Evolutionary conservation across 2,888 invertebrate species (phyloP).

Genomic region (Chrysodeixis includens): DNA sequence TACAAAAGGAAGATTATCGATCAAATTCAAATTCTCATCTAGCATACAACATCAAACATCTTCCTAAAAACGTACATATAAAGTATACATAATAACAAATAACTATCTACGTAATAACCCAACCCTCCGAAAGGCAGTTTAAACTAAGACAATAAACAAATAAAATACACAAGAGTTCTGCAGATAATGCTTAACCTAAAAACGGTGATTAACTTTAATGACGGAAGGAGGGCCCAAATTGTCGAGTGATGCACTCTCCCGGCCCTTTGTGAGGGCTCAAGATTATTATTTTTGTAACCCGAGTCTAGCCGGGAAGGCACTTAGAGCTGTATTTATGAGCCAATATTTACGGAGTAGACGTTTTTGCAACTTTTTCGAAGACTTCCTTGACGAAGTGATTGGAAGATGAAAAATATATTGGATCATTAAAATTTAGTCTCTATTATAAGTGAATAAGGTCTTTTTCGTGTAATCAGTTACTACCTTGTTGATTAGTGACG

Average conservation of each 20-base stretch:
- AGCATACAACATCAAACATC: too few species aligned
- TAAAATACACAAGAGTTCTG: slow-evolving; percentile 8
- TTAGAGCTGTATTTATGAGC: neutral
- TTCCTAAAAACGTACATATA: too few species aligned
- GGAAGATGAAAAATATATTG: too few species aligned
- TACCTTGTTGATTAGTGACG: too few species aligned
- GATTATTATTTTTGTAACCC: slow-evolving; percentile 25
- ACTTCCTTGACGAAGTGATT: slow-evolving; percentile 1
- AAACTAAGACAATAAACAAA: slow-evolving; percentile 1
- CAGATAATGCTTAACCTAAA: slow-evolving; percentile 21
- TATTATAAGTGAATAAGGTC: too few species aligned
- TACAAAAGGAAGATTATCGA: too few species aligned
- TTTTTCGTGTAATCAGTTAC: too few species aligned
- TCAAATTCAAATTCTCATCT: too few species aligned
- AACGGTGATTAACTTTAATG: slow-evolving; percentile 32
- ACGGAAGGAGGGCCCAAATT: slow-evolving; percentile 7
- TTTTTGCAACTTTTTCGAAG: slow-evolving; percentile 12
- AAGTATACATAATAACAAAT: too few species aligned
- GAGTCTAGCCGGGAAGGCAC: slow-evolving; percentile 3
- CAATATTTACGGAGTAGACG: slow-evolving; percentile 3
- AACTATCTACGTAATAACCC: too few species aligned
- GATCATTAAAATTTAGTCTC: too few species aligned
- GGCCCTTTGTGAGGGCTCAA: slow-evolving; percentile 11
- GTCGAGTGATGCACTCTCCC: slow-evolving; percentile 22
- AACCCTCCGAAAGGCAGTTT: neutral